These are phyloP conservation scores for mouse (Mus musculus) DNA, from an alignment of 2,113 vertebrate genomes.

Conservation along the genomic window GRCm39 chr2:81116001-81116500, in stretches of 20 bases:
- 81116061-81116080: constrained; percentile 2
- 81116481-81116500: constrained; percentile 19
- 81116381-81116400: neutral
- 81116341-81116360: neutral
- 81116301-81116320: neutral
- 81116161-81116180: neutral
- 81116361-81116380: neutral
- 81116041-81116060: constrained; percentile 11
- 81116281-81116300: neutral
- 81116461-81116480: constrained; percentile 1
- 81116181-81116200: neutral
- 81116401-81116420: constrained; percentile 3
- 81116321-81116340: neutral
- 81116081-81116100: constrained; percentile 9
- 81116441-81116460: constrained; percentile 5
- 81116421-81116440: constrained; percentile 4
- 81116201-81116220: constrained; percentile 4
- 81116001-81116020: constrained; percentile 31
- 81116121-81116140: constrained; percentile 12
- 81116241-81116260: neutral
- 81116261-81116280: neutral
- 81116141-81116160: neutral
- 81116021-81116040: constrained; percentile 10
- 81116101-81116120: neutral
- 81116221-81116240: neutral